Conservation (phyloP, 2,888 invertebrate species). For the Malthinus seriepunctatus region DNA sequence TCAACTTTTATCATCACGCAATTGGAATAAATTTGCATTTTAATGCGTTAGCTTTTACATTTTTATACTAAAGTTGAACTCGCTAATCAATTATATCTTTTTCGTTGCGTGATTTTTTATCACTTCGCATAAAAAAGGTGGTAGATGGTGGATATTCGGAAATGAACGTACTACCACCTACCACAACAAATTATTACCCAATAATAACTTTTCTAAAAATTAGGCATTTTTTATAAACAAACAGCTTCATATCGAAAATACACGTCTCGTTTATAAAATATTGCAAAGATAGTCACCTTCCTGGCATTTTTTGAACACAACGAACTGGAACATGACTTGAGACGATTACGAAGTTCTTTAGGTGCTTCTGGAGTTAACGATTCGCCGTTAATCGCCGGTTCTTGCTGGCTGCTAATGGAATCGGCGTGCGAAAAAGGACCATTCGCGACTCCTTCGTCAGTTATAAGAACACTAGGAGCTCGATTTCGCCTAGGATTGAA, state of each 20-base stretch:
- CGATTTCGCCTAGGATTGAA: slow-evolving; percentile 66
- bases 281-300: slow-evolving; percentile 61
- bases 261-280: neutral
- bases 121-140: neutral
- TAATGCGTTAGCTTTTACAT: neutral
- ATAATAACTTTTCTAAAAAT: neutral
- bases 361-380: slow-evolving; percentile 57
- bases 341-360: slow-evolving; percentile 53
- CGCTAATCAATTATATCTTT: slow-evolving; percentile 1
- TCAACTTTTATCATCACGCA: neutral
- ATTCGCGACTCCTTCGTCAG: slow-evolving; percentile 50
- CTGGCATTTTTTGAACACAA: slow-evolving; percentile 83
- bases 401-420: slow-evolving; percentile 47
- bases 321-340: slow-evolving; percentile 67
- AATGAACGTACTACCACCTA: neutral
- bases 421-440: slow-evolving; percentile 51
- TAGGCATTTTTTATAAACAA: too few relatives aligned
- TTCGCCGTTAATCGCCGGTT: slow-evolving; percentile 46
- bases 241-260: neutral
- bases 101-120: neutral
- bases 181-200: neutral
- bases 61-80: too few relatives aligned
- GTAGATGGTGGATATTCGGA: neutral
- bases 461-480: slow-evolving; percentile 51
- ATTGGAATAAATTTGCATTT: slow-evolving; percentile 7